Conservation (phyloP, 1,140 invertebrate genomes). For the Octopus sinensis region DNA sequence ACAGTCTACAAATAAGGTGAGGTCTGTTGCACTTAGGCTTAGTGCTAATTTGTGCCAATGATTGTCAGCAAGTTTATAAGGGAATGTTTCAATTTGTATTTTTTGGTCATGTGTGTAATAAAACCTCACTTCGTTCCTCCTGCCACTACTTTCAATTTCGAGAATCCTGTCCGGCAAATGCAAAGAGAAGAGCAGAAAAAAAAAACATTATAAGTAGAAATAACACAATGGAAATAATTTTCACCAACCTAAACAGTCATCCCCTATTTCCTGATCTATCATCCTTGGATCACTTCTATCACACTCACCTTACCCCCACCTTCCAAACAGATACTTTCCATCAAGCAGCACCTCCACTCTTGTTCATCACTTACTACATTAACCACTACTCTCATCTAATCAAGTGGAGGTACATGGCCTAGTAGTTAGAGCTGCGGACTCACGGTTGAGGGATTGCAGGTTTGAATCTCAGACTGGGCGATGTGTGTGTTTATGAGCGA, state of each 20-base stretch:
- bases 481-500: too few relatives aligned
- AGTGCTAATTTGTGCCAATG: conserved; percentile 82
- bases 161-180: conserved; percentile 68
- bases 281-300: neutral
- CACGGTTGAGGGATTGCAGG: too few relatives aligned
- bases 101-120: conserved; percentile 60
- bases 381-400: too few relatives aligned
- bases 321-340: neutral
- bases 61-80: conserved; percentile 78
- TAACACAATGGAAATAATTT: neutral
- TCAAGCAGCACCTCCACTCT: conserved; percentile 7
- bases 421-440: too few relatives aligned
- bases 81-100: conserved; percentile 79
- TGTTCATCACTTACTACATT: too few relatives aligned
- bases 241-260: neutral
- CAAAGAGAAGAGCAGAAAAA: conserved; percentile 16
- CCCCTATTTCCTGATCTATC: neutral
- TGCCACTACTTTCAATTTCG: conserved; percentile 85
- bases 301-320: neutral
- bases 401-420: too few relatives aligned
- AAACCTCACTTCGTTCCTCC: conserved; percentile 72
- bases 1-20: conserved; percentile 82
- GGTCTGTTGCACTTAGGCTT: conserved; percentile 76
- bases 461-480: too few relatives aligned
- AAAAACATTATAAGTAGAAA: neutral